phyloP scores from a whole-genome alignment of 2,113 vertebrate genomes.

The Ictalurus furcatus region DNA sequence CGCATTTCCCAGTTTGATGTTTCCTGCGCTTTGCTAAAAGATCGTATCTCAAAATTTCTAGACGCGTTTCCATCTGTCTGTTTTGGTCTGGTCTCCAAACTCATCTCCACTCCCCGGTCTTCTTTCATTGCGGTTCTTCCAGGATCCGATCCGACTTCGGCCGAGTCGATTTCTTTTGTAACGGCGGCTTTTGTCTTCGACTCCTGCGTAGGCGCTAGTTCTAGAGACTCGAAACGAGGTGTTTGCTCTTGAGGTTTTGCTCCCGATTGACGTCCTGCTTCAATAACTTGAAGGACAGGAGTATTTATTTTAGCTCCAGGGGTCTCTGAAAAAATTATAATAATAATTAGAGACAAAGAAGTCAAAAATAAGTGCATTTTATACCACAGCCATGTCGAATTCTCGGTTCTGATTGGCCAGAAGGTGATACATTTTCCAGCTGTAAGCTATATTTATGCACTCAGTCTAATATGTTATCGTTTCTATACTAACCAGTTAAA shows the following conservation, averaged over 20 bases:
- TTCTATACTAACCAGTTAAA: no score
- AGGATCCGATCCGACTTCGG: background rate
- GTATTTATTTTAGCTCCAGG: background rate
- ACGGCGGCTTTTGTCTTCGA: background rate
- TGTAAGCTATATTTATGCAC: background rate
- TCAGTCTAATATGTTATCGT: background rate
- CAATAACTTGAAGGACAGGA: background rate
- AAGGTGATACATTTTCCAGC: background rate
- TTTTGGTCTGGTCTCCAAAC: background rate
- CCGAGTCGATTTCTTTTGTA: background rate
- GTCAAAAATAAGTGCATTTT: background rate
- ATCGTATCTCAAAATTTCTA: constrained; percentile 6
- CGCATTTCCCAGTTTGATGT: background rate
- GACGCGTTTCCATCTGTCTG: constrained; percentile 6
- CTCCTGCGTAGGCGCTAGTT: background rate
- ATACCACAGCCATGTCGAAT: background rate
- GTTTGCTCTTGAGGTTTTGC: constrained; percentile 13
- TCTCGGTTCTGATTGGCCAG: background rate
- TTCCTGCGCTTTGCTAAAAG: constrained; percentile 7
- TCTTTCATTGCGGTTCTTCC: background rate
- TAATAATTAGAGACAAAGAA: background rate
- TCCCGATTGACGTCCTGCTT: constrained; percentile 22
- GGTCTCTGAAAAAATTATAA: background rate
- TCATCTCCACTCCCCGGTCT: background rate
- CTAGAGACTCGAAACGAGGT: background rate